Evolutionary conservation across 1,140 invertebrate species (phyloP), one percentile per base, ranked within the genome.

Genomic region (Heliconius himera): DNA sequence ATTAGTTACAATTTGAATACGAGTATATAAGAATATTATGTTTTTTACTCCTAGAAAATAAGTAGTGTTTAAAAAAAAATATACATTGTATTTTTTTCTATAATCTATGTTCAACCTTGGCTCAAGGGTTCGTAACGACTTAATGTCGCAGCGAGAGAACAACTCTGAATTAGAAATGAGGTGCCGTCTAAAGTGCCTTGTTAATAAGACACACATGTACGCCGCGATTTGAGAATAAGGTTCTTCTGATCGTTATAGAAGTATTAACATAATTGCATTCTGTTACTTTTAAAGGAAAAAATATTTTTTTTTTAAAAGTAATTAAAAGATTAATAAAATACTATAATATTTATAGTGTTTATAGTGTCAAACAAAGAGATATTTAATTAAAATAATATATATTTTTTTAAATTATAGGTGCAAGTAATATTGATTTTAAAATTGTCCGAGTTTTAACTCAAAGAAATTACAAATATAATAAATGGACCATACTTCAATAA

Each of bases 121-220:
- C 83, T 87, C 79, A 86, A 87, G 85, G 88, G 90, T 81, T 88
- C 87, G 85, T 87, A 87, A 90, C 89, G 89, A 91, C 90, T 92
- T 92, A 93, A 90, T 89, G 90, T 90, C 88, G 83, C 87, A 76
- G 73, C 77, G 85, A 77, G 85, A 84, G 88, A 89, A 88, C 88
- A 85, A 89, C 87, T 86, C 90, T 90, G 92, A 92, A 93, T 93
- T 93, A 93, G 91, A 89, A 92, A 92, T 91, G 89, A 92, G 85
- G 85, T 83, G 81, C 81, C 79, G 80, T 80, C 82, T 81, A 87
- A 88, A 87, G 87, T 87, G 86, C 71, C 78, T 74, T 88, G 88
- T 90, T 92, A 93, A 91, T 92, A 89, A 90, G 88, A 80, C 80
- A 88, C 88, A 91, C 87, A 88, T 90, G 89, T 89, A 66, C 60